phyloP scores from a whole-genome alignment of 2,797 vertebrate species.

The Coregonus sp. region DNA sequence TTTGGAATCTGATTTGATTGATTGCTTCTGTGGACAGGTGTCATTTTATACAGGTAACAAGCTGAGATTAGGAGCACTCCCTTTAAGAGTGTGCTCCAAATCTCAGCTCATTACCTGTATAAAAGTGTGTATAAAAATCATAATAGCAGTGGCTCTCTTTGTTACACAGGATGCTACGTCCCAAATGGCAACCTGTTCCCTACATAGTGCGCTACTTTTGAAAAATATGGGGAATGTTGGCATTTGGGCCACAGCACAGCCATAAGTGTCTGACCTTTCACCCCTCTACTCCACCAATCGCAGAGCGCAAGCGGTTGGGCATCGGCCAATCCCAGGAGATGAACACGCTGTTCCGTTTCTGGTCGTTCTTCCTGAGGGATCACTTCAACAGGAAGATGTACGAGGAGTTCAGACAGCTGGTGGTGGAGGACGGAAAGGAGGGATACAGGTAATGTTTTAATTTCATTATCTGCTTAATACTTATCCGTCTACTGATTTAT shows the following conservation, averaged over 20 bases:
- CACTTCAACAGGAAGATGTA: conserved; percentile 98
- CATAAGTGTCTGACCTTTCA: not conserved
- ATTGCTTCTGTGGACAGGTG: no score
- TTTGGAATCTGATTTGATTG: no score
- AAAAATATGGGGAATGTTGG: not conserved
- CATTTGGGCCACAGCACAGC: not conserved
- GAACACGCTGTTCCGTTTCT: conserved; percentile 97
- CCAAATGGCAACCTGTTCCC: no score
- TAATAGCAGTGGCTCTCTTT: no score
- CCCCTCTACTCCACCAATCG: conserved; percentile 14
- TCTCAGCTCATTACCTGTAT: no score
- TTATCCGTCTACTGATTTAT: no score
- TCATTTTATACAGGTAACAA: no score
- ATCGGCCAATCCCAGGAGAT: conserved; percentile 95
- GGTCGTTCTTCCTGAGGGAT: conserved; percentile 97
- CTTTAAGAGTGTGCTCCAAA: no score
- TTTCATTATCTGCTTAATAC: no score
- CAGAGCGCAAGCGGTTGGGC: conserved; percentile 93
- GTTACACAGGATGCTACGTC: no score
- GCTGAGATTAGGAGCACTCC: no score
- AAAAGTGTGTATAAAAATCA: no score
- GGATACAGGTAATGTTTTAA: conserved; percentile 83
- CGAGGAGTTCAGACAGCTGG: conserved; percentile 90
- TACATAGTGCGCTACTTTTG: not conserved
- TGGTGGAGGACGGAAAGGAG: conserved; percentile 90